Evolutionary conservation across 64 coral and sea anemone species (phyloP).

Genomic region (Pocillopora damicornis): DNA sequence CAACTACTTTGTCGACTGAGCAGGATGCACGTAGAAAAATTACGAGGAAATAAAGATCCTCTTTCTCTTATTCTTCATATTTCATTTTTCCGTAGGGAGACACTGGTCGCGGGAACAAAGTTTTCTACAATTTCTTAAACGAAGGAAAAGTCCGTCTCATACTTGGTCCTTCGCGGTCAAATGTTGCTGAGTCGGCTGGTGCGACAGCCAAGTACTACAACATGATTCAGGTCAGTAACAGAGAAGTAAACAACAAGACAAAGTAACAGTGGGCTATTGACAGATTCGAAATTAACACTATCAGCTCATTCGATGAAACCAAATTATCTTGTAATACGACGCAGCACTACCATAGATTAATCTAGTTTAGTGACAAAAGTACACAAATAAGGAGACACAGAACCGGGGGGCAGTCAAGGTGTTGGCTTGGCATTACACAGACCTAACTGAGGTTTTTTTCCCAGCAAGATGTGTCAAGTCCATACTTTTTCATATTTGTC

Average conservation of each 20-base stretch:
- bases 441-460: no score
- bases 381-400: no score
- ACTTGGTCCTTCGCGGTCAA: constrained; percentile 59
- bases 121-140: constrained; percentile 49
- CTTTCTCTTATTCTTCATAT: neutral
- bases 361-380: no score
- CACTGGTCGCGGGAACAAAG: constrained; percentile 63
- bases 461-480: no score
- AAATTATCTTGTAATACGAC: neutral
- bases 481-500: no score
- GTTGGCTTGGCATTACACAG: no score
- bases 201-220: constrained; percentile 66
- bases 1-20: neutral
- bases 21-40: neutral
- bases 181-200: constrained; percentile 60
- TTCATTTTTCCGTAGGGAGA: constrained; percentile 30
- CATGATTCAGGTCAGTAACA: constrained; percentile 42
- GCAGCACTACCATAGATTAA: no score
- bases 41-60: neutral
- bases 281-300: no score
- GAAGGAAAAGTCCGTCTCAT: constrained; percentile 38
- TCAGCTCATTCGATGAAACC: neutral
- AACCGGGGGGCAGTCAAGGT: no score
- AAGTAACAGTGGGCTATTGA: no score
- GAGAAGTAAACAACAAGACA: no score